Percentiles rank a stretch among this genome's conserved stretches.
These are phyloP conservation scores for Ceriagrion tenellum DNA, from an alignment of 2,888 invertebrate genomes.

Conservation along the genomic window DNA sequence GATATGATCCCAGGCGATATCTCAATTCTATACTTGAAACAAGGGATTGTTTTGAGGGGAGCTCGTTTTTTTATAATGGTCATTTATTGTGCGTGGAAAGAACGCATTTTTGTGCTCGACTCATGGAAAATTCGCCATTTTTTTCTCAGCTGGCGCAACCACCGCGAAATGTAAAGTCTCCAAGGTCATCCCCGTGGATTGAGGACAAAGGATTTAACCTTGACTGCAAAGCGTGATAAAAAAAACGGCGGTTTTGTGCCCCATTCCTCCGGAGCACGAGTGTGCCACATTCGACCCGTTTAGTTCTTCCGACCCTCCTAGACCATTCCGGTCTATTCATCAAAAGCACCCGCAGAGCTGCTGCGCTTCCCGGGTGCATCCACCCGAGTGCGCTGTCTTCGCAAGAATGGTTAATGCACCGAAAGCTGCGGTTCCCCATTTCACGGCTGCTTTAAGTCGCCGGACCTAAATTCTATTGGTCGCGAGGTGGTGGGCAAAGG, in stretches of 20 bases:
- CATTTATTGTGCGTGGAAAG: no score
- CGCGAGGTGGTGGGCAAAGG: neutral
- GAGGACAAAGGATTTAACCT: neutral
- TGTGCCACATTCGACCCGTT: neutral
- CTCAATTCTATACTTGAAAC: no score
- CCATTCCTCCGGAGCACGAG: neutral
- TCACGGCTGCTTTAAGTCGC: slow-evolving; percentile 12
- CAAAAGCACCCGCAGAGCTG: neutral
- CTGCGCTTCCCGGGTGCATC: neutral
- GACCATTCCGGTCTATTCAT: neutral
- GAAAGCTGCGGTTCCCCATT: neutral
- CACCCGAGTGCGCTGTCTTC: neutral
- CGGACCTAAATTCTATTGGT: neutral
- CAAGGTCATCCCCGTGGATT: neutral
- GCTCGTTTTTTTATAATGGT: no score
- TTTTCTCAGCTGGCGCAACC: neutral
- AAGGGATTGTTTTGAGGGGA: no score
- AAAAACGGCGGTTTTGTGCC: neutral
- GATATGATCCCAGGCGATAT: no score
- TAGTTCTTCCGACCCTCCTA: neutral
- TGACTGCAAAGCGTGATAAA: neutral
- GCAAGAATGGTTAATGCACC: neutral
- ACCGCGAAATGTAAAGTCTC: neutral
- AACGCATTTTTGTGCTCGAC: no score
- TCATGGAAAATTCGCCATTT: no score